Conservation (phyloP, 2,797 vertebrate genomes). For the Catharus ustulatus region DNA sequence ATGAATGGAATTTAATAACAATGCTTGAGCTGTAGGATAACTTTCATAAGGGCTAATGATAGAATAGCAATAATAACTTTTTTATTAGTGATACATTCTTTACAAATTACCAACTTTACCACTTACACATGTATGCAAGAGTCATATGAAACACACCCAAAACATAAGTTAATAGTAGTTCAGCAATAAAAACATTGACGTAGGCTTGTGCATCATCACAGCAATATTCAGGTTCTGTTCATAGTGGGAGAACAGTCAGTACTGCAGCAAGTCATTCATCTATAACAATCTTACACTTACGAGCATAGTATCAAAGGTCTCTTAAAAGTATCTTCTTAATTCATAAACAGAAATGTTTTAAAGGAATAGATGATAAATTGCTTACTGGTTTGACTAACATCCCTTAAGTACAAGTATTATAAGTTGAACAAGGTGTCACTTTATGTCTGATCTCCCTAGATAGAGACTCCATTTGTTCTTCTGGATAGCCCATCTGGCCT, state of each 20-base stretch:
- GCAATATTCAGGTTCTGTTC: not conserved
- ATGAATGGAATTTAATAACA: not conserved
- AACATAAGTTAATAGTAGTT: not conserved
- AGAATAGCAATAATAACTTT: not conserved
- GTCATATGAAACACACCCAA: not conserved
- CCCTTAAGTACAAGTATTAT: not conserved
- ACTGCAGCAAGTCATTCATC: not conserved
- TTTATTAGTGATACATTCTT: not conserved
- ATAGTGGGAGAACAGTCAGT: not conserved
- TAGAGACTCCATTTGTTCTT: not conserved
- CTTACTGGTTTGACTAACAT: not conserved
- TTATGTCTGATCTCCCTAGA: not conserved
- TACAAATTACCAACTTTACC: not conserved
- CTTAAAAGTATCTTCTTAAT: not conserved
- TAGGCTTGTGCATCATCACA: not conserved
- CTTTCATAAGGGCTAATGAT: not conserved
- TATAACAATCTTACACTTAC: not conserved
- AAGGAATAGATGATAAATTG: not conserved
- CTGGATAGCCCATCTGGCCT: not conserved
- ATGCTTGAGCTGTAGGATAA: not conserved
- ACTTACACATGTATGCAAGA: not conserved
- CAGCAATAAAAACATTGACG: not conserved
- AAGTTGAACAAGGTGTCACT: not conserved
- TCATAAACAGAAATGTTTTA: not conserved
- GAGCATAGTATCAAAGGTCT: not conserved